Conservation (phyloP, 1,140 invertebrate genomes). For the Tigriopus japonicus region DNA sequence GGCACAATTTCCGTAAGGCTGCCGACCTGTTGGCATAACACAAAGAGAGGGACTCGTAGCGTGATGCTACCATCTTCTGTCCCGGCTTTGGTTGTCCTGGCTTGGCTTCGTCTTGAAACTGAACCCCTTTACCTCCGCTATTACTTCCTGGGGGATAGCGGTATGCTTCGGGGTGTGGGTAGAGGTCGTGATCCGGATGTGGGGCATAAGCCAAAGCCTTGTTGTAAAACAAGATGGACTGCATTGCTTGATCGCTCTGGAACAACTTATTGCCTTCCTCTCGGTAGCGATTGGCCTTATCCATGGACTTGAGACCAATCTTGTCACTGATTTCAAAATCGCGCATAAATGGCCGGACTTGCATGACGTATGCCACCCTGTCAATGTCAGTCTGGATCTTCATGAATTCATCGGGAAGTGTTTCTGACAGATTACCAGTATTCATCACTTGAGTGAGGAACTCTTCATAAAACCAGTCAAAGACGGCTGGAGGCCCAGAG, state of each 20-base stretch:
- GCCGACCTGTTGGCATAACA: conserved; percentile 9
- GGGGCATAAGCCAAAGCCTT: conserved; percentile 1
- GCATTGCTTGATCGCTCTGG: background rate
- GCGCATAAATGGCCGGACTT: background rate
- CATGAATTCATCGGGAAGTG: background rate
- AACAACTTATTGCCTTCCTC: conserved; percentile 10
- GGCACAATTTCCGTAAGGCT: background rate
- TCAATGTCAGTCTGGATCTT: background rate
- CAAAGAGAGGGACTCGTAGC: background rate
- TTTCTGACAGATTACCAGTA: background rate
- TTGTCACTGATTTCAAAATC: conserved; percentile 1
- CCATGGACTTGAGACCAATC: background rate
- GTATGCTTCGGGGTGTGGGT: background rate
- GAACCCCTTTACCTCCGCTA: background rate
- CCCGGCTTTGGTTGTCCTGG: background rate
- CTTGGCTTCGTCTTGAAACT: background rate
- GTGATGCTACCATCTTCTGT: background rate
- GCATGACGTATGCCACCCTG: conserved; percentile 1
- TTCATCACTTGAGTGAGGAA: conserved; percentile 1
- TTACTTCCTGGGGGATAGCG: background rate
- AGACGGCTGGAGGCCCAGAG: background rate
- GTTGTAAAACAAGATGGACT: conserved; percentile 3
- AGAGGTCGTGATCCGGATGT: background rate
- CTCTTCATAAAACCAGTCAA: conserved; percentile 10
- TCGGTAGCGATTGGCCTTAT: background rate